A percentile compares a stretch with the other conserved stretches of the same genome.
These are phyloP conservation scores for Pipistrellus kuhlii DNA, from an alignment of 2,797 vertebrate species.

Conservation along the genomic window DNA sequence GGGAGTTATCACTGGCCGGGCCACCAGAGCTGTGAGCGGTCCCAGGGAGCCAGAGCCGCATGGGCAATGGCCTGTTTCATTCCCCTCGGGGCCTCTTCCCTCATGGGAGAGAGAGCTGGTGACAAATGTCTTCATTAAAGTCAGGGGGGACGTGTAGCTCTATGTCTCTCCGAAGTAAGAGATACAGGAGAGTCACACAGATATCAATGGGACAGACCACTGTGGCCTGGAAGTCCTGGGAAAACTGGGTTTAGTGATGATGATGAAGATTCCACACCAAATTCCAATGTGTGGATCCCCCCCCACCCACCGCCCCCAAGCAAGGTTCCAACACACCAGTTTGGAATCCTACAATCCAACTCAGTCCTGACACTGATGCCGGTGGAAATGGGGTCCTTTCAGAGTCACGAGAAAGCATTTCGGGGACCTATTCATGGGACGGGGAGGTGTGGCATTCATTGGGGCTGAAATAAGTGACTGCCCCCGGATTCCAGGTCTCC, in stretches of 20 bases:
- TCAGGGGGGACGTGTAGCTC: slow-evolving; percentile 48
- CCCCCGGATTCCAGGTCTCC: neutral
- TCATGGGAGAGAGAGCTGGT: slow-evolving; percentile 77
- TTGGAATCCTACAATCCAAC: too few species aligned
- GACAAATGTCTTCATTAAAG: slow-evolving; percentile 77
- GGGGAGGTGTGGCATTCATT: neutral
- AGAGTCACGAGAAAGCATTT: neutral
- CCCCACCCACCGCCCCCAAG: neutral
- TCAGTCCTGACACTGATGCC: neutral
- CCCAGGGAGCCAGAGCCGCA: slow-evolving; percentile 12
- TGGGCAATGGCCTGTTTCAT: slow-evolving; percentile 63
- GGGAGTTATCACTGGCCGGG: slow-evolving; percentile 64
- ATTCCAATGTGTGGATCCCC: neutral
- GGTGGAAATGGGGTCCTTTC: neutral
- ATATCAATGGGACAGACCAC: neutral
- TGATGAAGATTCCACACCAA: neutral
- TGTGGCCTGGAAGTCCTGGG: neutral
- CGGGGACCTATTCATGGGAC: neutral
- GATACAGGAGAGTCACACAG: neutral
- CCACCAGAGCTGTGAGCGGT: slow-evolving; percentile 43
- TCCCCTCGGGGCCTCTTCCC: slow-evolving; percentile 61
- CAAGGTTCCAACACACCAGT: neutral
- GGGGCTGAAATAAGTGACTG: neutral
- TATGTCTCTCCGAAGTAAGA: slow-evolving; percentile 60
- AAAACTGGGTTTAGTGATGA: neutral